phyloP scores from a whole-genome alignment of 2,113 vertebrate species.

The Osmerus eperlanus region DNA sequence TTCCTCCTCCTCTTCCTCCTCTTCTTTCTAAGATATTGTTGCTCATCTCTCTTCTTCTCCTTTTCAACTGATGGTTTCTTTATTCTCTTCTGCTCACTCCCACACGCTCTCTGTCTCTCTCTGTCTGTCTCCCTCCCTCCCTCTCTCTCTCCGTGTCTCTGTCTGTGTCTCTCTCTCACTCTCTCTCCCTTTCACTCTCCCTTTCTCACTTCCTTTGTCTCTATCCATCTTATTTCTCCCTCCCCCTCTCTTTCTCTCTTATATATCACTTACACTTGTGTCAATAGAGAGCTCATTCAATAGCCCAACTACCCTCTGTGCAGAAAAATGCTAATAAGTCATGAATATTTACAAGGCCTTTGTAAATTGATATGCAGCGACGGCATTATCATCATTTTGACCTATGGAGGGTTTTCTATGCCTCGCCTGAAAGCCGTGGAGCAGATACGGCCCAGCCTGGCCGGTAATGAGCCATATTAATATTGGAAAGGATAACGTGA shows the following conservation, averaged over 20 bases:
- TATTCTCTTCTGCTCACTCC: neutral
- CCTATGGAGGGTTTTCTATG: constrained; percentile 49
- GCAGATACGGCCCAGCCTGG: constrained; percentile 13
- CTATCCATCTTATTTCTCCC: neutral
- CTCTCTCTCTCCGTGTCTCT: too few relatives aligned
- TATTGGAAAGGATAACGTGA: constrained; percentile 51
- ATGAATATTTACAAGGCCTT: constrained; percentile 63
- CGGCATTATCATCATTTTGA: constrained; percentile 50
- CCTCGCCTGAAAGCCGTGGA: constrained; percentile 30
- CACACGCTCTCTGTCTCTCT: neutral
- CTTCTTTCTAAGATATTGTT: neutral
- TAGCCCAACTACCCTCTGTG: too few relatives aligned
- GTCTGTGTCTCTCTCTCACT: neutral
- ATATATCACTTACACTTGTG: constrained; percentile 14
- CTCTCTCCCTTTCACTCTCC: neutral
- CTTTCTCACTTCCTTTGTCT: constrained; percentile 2
- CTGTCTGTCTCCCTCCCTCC: too few relatives aligned
- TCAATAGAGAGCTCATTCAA: too few relatives aligned
- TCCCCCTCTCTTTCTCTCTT: neutral
- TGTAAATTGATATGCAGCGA: constrained; percentile 40
- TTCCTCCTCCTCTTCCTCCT: neutral
- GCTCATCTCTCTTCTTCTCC: neutral
- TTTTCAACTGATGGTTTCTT: neutral
- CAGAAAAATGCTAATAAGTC: constrained; percentile 56
- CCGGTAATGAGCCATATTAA: constrained; percentile 57